These are phyloP conservation scores for Xanthorhoe spadicearia DNA, from an alignment of 2,888 invertebrate species.

Conservation along the genomic window DNA sequence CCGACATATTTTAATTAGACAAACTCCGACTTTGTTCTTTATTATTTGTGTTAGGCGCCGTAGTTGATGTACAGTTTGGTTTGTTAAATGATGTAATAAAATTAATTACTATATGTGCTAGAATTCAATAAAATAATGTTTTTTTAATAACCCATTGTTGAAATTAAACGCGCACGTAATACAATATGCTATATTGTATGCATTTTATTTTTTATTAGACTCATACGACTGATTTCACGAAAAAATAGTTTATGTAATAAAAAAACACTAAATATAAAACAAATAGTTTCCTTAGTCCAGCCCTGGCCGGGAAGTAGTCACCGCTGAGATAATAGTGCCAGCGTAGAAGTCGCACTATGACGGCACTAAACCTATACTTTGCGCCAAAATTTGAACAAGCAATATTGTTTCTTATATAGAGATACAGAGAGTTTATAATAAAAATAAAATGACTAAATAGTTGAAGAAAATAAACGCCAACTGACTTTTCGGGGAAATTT, in stretches of 20 bases:
- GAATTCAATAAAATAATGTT: neutral
- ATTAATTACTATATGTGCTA: constrained; percentile 16
- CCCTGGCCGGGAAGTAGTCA: constrained; percentile 40
- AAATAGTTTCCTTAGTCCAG: constrained; percentile 27
- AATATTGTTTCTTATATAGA: neutral
- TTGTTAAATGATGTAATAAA: constrained; percentile 30
- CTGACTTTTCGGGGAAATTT: too few species aligned
- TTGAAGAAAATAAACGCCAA: too few species aligned
- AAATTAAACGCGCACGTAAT: neutral
- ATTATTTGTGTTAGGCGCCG: constrained; percentile 37
- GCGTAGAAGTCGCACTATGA: constrained; percentile 17
- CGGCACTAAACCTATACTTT: constrained; percentile 46
- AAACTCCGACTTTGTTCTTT: constrained; percentile 40
- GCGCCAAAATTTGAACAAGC: neutral
- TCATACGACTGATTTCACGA: neutral
- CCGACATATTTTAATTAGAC: constrained; percentile 47
- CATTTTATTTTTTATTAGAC: neutral
- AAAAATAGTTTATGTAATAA: neutral
- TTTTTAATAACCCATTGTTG: neutral
- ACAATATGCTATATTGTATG: neutral
- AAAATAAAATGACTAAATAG: neutral
- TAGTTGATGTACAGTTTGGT: constrained; percentile 35
- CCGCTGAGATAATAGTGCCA: constrained; percentile 27
- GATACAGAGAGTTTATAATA: neutral
- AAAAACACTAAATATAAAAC: too few species aligned